Evolutionary conservation across 2,888 invertebrate genomes (phyloP).

Genomic region (Caradrina kadenii): DNA sequence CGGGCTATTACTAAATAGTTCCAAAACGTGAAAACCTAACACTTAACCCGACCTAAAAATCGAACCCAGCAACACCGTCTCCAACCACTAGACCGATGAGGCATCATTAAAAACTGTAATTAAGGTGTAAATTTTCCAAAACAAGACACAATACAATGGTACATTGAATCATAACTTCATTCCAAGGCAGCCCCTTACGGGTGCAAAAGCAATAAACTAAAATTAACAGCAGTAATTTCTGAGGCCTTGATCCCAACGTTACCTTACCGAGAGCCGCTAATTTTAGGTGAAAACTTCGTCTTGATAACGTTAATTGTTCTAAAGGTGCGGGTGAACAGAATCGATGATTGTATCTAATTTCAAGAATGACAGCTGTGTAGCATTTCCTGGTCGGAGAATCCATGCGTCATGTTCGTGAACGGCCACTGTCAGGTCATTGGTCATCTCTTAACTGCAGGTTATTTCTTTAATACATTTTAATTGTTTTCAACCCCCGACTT

Average conservation of each 20-base stretch:
- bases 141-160: neutral
- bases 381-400: neutral
- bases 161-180: slow-evolving; percentile 17
- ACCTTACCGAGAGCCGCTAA: slow-evolving; percentile 28
- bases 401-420: too few relatives aligned
- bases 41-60: too few relatives aligned
- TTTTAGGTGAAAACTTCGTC: slow-evolving; percentile 39
- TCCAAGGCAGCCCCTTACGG: neutral
- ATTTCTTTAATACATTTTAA: too few relatives aligned
- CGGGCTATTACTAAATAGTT: too few relatives aligned
- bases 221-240: slow-evolving; percentile 27
- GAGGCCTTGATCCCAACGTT: slow-evolving; percentile 40
- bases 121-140: neutral
- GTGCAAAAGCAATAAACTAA: slow-evolving; percentile 28
- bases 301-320: slow-evolving; percentile 36
- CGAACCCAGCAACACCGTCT: too few relatives aligned
- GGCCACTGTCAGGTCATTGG: too few relatives aligned
- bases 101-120: neutral
- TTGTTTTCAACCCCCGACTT: too few relatives aligned
- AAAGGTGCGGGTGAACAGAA: slow-evolving; percentile 12
- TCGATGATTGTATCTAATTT: slow-evolving; percentile 4
- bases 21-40: too few relatives aligned
- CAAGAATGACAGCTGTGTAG: neutral
- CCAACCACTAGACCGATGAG: too few relatives aligned
- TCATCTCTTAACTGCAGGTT: too few relatives aligned